Conservation (phyloP, 2,888 invertebrate genomes). For the Acronicta psi region DNA sequence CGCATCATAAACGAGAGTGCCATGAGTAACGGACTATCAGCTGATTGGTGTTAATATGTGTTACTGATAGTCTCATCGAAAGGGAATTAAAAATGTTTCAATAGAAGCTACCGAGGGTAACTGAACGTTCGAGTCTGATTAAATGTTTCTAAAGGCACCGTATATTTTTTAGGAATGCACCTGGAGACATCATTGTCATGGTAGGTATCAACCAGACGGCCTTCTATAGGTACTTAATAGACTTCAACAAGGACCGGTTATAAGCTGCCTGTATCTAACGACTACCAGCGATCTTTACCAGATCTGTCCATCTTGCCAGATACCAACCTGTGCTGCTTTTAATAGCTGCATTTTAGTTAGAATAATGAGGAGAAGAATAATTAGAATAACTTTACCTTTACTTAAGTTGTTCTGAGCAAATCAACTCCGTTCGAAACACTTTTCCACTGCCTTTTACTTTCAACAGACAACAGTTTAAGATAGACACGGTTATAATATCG, state of each 20-base stretch:
- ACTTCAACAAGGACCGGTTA: no score
- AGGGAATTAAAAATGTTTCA: conserved; percentile 35
- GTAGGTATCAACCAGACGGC: no score
- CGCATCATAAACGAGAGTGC: conserved; percentile 74
- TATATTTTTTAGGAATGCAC: no score
- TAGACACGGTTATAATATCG: conserved; percentile 38
- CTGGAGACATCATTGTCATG: no score
- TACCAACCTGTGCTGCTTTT: no score
- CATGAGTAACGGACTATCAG: conserved; percentile 72
- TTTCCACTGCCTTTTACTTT: conserved; percentile 27
- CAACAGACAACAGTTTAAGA: conserved; percentile 21
- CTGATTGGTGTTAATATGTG: conserved; percentile 64
- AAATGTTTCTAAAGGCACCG: background rate
- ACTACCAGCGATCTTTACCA: no score
- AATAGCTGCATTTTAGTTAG: background rate
- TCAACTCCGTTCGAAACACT: conserved; percentile 5
- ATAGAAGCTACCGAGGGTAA: conserved; percentile 4
- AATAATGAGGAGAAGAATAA: background rate
- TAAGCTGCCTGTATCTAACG: no score
- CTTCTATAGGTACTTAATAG: no score
- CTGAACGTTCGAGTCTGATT: background rate
- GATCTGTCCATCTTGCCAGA: no score
- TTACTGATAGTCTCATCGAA: conserved; percentile 42
- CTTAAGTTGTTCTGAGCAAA: conserved; percentile 1
- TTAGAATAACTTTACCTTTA: conserved; percentile 12